These are phyloP conservation scores for Clostera curtula DNA, from an alignment of 2,888 invertebrate species.

Conservation along the genomic window DNA sequence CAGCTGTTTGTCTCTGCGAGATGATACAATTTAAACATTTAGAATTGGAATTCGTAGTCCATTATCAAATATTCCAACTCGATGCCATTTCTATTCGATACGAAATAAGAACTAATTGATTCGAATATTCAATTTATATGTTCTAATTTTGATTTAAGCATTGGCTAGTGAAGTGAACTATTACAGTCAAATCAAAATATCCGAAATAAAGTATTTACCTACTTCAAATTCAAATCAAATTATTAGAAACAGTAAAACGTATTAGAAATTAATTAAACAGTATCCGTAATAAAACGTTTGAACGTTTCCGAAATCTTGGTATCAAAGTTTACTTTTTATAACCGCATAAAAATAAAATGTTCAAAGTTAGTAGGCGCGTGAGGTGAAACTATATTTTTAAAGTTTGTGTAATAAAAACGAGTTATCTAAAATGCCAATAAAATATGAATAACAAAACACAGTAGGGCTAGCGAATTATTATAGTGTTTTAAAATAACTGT, in stretches of 20 bases:
- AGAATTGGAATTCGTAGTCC: conserved; percentile 5
- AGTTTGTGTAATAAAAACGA: conserved; percentile 11
- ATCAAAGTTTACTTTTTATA: conserved; percentile 7
- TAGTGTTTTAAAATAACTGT: conserved; percentile 14
- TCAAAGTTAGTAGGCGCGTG: conserved; percentile 9
- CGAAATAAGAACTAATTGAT: too few relatives aligned
- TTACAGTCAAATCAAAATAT: too few relatives aligned
- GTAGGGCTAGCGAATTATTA: conserved; percentile 14
- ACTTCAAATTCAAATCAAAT: too few relatives aligned
- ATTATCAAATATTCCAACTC: not conserved
- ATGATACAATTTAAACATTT: conserved; percentile 13
- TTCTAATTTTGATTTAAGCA: too few relatives aligned
- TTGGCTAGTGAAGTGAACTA: too few relatives aligned
- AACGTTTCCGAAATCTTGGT: conserved; percentile 11
- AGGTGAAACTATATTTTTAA: conserved; percentile 2
- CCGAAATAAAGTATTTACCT: too few relatives aligned
- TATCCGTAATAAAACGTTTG: conserved; percentile 7
- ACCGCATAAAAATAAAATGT: conserved; percentile 7
- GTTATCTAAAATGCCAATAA: conserved; percentile 13
- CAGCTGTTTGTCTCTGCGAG: conserved; percentile 24
- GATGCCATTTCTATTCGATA: too few relatives aligned
- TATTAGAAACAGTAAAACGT: conserved; percentile 1
- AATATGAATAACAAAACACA: conserved; percentile 10
- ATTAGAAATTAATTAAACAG: conserved; percentile 8
- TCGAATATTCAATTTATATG: too few relatives aligned